These are phyloP conservation scores for Megaustenia siamemsis DNA, from an alignment of 2,888 invertebrate species.

Conservation along the genomic window DNA sequence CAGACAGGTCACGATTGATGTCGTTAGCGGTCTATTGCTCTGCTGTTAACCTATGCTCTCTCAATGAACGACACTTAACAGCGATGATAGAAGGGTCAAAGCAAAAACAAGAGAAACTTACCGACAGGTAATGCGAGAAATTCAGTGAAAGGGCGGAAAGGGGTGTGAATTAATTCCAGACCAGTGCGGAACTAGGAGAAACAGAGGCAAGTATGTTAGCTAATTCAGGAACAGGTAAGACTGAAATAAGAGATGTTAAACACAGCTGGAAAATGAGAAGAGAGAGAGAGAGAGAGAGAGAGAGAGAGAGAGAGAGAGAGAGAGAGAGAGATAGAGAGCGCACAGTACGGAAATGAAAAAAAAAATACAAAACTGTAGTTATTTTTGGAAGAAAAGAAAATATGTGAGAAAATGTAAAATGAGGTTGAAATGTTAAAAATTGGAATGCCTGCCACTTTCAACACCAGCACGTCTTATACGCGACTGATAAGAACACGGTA, in stretches of 20 bases:
- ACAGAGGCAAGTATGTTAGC: neutral
- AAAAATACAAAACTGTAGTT: too few relatives aligned
- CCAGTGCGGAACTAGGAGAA: neutral
- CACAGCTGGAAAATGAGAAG: neutral
- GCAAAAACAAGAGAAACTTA: neutral
- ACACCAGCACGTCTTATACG: too few relatives aligned
- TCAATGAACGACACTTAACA: too few relatives aligned
- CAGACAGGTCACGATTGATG: neutral
- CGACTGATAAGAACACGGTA: too few relatives aligned
- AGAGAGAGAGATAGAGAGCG: neutral
- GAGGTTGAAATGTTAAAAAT: too few relatives aligned
- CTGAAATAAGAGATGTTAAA: neutral
- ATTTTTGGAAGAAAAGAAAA: neutral
- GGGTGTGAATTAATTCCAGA: neutral
- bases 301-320: neutral
- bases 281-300: neutral
- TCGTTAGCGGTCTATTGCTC: too few relatives aligned
- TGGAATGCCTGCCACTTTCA: too few relatives aligned
- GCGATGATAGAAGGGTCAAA: too few relatives aligned
- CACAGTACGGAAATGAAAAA: neutral
- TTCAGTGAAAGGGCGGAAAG: neutral
- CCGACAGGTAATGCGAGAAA: constrained; percentile 7
- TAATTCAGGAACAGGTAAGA: constrained; percentile 10
- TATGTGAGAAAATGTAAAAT: neutral
- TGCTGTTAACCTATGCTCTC: too few relatives aligned